Evolutionary conservation across 2,113 vertebrate genomes (phyloP).

Genomic region (Ctenodactylus gundi): DNA sequence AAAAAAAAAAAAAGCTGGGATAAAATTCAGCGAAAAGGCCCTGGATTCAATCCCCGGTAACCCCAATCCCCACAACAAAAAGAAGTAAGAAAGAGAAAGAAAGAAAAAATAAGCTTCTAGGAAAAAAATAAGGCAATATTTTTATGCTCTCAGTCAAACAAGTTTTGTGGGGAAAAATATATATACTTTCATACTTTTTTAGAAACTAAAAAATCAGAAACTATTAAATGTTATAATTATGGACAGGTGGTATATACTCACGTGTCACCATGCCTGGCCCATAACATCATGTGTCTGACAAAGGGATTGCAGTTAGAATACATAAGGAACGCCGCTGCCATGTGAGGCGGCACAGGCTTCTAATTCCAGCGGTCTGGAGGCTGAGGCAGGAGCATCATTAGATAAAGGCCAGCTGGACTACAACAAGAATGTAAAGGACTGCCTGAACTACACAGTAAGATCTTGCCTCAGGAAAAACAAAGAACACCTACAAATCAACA

Average conservation of each 20-base stretch:
- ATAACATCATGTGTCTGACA: not conserved
- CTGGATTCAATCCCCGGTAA: not conserved
- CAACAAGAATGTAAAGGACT: not conserved
- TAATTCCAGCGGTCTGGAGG: not conserved
- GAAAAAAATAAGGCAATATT: not conserved
- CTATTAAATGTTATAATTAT: too few relatives aligned
- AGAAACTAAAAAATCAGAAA: too few relatives aligned
- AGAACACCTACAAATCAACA: not conserved
- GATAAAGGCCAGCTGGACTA: not conserved
- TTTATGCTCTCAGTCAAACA: not conserved
- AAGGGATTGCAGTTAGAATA: not conserved
- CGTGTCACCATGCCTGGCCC: not conserved
- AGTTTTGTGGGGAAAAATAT: not conserved
- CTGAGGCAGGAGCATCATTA: not conserved
- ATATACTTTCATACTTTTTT: not conserved
- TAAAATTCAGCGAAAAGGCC: not conserved
- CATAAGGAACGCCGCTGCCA: not conserved
- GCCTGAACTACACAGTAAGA: not conserved
- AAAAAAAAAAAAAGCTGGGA: not conserved
- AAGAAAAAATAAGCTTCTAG: not conserved
- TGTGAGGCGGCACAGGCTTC: not conserved
- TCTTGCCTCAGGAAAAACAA: not conserved
- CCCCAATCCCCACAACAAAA: too few relatives aligned
- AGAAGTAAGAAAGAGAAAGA: not conserved
- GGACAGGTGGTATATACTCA: too few relatives aligned